Conservation (phyloP, 2,113 vertebrate genomes). For the Tretioscincus oriximinensis region DNA sequence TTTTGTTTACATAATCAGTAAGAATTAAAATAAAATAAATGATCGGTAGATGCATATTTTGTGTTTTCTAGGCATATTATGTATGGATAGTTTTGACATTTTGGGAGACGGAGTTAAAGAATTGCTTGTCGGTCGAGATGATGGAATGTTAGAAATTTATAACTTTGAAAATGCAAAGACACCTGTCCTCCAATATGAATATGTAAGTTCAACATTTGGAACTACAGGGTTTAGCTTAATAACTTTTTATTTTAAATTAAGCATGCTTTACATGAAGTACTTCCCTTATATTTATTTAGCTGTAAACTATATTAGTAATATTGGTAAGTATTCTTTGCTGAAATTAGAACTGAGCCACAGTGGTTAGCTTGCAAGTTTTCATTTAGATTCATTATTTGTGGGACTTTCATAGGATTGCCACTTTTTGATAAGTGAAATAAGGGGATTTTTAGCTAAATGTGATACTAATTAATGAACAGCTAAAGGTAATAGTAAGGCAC, state of each 20-base stretch:
- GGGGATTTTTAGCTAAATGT: no score
- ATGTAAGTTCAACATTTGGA: slow-evolving; percentile 71
- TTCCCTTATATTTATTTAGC: neutral
- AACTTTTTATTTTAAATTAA: neutral
- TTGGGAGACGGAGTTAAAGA: slow-evolving; percentile 93
- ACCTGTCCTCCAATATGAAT: slow-evolving; percentile 83
- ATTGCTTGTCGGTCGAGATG: slow-evolving; percentile 91
- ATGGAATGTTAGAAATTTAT: slow-evolving; percentile 89
- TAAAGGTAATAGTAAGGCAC: no score
- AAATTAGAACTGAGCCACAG: neutral
- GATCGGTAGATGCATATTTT: neutral
- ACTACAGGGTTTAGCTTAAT: neutral
- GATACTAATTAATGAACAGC: no score
- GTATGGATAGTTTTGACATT: slow-evolving; percentile 92
- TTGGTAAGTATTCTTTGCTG: neutral
- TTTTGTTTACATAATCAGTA: neutral
- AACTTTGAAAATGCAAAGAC: slow-evolving; percentile 81
- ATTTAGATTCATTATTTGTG: no score
- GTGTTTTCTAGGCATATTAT: slow-evolving; percentile 83
- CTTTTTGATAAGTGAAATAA: no score
- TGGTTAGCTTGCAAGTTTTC: neutral
- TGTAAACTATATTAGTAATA: neutral
- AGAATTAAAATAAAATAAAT: neutral
- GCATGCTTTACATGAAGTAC: neutral
- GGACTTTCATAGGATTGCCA: no score